Evolutionary conservation across 2,888 invertebrate species (phyloP).

Genomic region (Charanyca ferruginea): DNA sequence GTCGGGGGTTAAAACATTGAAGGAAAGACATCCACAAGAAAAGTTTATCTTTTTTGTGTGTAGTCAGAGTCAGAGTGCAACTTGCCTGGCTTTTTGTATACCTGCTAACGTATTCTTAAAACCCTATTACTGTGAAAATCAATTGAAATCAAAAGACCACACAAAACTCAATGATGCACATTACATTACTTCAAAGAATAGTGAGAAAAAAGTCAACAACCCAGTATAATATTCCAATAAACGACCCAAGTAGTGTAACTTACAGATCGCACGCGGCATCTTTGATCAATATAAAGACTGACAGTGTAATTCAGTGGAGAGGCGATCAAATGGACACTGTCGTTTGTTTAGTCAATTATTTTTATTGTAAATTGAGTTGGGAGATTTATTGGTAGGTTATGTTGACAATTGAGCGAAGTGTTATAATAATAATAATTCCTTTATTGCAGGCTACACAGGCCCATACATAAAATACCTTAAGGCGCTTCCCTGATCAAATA

Average conservation of each 20-base stretch:
- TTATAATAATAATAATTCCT: too few species aligned
- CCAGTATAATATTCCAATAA: slow-evolving; percentile 23
- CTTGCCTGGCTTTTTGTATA: too few species aligned
- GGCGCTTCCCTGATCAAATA: too few species aligned
- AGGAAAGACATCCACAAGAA: too few species aligned
- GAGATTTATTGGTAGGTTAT: slow-evolving; percentile 45
- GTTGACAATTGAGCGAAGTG: slow-evolving; percentile 3
- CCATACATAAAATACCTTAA: too few species aligned
- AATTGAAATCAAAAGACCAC: background rate
- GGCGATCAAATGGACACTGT: slow-evolving; percentile 50
- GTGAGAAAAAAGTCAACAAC: background rate
- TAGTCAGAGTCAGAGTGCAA: too few species aligned
- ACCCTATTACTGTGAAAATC: too few species aligned
- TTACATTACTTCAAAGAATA: background rate
- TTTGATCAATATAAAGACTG: slow-evolving; percentile 67
- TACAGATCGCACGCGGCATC: slow-evolving; percentile 57
- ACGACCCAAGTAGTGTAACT: slow-evolving; percentile 21
- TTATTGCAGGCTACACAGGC: too few species aligned
- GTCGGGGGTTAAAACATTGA: too few species aligned
- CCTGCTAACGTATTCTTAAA: too few species aligned
- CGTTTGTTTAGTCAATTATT: slow-evolving; percentile 58
- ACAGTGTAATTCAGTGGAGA: slow-evolving; percentile 59
- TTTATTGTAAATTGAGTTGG: slow-evolving; percentile 40
- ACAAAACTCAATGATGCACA: background rate
- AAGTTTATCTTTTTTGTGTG: too few species aligned